Evolutionary conservation across 2,797 vertebrate species (phyloP).

Genomic region (Esox masquinongy): DNA sequence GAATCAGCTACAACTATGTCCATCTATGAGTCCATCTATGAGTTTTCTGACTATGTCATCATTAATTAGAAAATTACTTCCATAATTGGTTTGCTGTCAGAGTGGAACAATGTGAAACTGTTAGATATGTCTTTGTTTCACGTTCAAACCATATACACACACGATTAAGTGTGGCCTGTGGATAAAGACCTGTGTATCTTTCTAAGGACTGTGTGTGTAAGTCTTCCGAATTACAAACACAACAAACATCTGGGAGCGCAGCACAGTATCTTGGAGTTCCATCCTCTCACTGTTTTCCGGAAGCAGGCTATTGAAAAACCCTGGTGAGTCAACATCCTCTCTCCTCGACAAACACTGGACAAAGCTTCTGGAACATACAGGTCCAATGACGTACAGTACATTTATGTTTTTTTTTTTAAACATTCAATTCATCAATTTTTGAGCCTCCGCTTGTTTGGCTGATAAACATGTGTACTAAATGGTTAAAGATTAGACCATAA

Average conservation of each 20-base stretch:
- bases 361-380: conserved; percentile 29
- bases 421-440: neutral
- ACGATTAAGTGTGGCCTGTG: neutral
- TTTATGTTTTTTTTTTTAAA: conserved; percentile 3
- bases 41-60: neutral
- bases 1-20: neutral
- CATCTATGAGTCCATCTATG: neutral
- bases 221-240: conserved; percentile 18
- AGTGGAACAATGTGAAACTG: neutral
- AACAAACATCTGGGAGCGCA: conserved; percentile 44
- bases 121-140: neutral
- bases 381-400: conserved; percentile 45
- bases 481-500: conserved; percentile 14
- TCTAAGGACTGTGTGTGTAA: conserved; percentile 4
- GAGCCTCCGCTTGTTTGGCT: conserved; percentile 27
- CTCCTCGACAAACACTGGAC: conserved; percentile 53
- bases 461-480: conserved; percentile 36
- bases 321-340: conserved; percentile 75
- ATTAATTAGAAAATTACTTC: neutral
- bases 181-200: neutral
- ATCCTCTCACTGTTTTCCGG: conserved; percentile 55
- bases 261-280: conserved; percentile 52
- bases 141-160: conserved; percentile 2
- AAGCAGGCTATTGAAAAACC: conserved; percentile 46
- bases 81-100: neutral